A percentile compares a stretch with the other conserved stretches of the same genome.
phyloP scores from a whole-genome alignment of 2,113 vertebrate genomes.

The Zosterops pallidus region DNA sequence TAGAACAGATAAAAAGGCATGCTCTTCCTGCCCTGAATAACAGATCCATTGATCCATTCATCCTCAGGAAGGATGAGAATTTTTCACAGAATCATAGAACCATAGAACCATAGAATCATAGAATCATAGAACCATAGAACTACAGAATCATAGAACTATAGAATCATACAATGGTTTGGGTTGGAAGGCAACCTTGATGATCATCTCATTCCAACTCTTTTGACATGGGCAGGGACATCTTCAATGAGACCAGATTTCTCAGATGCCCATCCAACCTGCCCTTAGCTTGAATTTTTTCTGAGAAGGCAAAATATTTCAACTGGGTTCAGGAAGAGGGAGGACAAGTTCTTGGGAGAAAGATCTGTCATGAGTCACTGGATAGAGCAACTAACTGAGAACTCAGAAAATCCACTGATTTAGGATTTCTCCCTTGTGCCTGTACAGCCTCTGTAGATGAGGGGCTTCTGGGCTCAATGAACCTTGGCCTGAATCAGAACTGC shows the following conservation, averaged over 20 bases:
- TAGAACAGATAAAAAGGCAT: neutral
- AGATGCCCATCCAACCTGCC: neutral
- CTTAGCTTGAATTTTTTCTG: neutral
- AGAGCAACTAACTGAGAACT: neutral
- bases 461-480: neutral
- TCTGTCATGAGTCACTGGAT: neutral
- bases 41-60: neutral
- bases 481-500: neutral
- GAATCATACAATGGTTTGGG: neutral
- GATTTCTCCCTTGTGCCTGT: neutral
- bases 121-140: neutral
- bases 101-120: neutral
- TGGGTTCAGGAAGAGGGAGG: neutral
- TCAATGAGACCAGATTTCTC: neutral
- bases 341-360: neutral
- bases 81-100: neutral
- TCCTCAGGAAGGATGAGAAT: neutral
- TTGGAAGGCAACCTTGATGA: neutral
- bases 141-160: too few relatives aligned
- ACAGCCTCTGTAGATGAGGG: neutral
- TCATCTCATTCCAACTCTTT: neutral
- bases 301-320: neutral
- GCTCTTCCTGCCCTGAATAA: neutral
- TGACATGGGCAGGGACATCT: neutral
- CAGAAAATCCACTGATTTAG: neutral